Base-by-base conservation (phyloP, 2,113 vertebrate species). In the Oceanodroma tethys region DNA sequence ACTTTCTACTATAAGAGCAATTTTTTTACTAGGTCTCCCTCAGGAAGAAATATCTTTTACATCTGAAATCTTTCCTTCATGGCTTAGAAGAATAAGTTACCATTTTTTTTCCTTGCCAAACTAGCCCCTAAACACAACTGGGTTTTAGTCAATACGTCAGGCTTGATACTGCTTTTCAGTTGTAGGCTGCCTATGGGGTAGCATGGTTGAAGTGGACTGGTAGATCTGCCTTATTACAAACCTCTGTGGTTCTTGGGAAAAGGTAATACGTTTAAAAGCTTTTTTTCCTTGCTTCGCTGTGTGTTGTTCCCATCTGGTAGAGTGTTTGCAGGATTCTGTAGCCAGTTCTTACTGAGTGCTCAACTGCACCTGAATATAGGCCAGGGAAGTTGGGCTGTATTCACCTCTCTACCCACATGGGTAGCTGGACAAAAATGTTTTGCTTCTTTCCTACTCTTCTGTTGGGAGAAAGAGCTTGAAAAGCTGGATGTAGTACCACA, bases 281-380 rank as follows among this genome's bases (percentile, higher is more conserved):
- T 66, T 25, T 52, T 58, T 81, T 47, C 17, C 29, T 26, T 73
- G 53, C 25, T 92, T 80, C 17, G 76, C 45, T 88, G 8, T 40
- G 10, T 50, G 43, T 9, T 72, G 23, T 42, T 81, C 32, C 20
- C 30, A 12, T 42, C 59, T 71, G 30, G 9, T 14, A 18, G 25
- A n/a, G 38, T 7, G 8, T 70, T 62, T 47, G 29, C 26, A 48
- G 40, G 47, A 22, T 74, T 55, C n/a, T 71, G n/a, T 48, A 42
- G 32, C 22, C 45, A 42, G n/a, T 42, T 83, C 42, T 19, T 56
- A 3, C 43, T 2, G 5, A 71, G 34, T 23, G 20, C 42, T 71
- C 0, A 0, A 21, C 36, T 65, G 62, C 9, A 40, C 23, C 16
- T 4, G 10, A 68, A 55, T 43, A 16, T 13, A 2, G 3, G 20